Evolutionary conservation across 2,888 invertebrate genomes (phyloP).

Genomic region (Philaethria dido): DNA sequence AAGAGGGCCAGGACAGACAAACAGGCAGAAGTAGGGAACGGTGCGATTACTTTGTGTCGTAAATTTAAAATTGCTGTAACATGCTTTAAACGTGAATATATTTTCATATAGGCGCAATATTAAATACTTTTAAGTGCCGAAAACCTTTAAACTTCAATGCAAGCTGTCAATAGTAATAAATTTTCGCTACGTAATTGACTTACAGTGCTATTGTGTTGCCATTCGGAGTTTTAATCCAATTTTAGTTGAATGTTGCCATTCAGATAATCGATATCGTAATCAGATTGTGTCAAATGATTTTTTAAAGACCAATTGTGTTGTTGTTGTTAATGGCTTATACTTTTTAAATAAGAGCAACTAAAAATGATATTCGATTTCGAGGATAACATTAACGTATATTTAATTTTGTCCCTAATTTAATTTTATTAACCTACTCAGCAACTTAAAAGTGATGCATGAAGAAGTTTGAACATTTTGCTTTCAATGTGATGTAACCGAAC

Average conservation of each 20-base stretch:
- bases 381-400: no score
- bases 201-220: conserved; percentile 22
- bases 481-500: neutral
- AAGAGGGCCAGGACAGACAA: no score
- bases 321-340: neutral
- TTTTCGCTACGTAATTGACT: conserved; percentile 21
- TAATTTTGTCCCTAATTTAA: neutral
- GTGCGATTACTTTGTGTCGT: no score
- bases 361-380: no score
- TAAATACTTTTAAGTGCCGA: conserved; percentile 3
- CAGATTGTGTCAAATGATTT: conserved; percentile 16
- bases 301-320: neutral
- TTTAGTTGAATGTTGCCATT: conserved; percentile 25
- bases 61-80: neutral
- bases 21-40: no score
- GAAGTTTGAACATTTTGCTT: neutral
- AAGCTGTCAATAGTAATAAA: conserved; percentile 18
- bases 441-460: neutral
- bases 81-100: neutral
- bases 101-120: neutral
- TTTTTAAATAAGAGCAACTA: no score
- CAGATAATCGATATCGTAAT: conserved; percentile 29
- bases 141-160: conserved; percentile 9
- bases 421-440: neutral
- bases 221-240: conserved; percentile 28